phyloP scores from a whole-genome alignment of 1,140 invertebrate species.

The Adoxophyes honmai region DNA sequence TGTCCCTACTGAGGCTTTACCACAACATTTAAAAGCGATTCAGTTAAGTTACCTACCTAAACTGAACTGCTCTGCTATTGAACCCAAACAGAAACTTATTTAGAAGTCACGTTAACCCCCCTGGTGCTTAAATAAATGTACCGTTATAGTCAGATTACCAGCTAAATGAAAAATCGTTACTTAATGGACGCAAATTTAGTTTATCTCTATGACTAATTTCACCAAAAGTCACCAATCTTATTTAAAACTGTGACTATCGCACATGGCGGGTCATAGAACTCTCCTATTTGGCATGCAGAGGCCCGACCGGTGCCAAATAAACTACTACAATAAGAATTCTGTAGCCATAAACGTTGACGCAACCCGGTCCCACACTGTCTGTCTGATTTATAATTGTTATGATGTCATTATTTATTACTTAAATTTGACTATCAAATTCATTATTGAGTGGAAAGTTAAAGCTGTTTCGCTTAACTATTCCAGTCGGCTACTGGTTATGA shows the following conservation, averaged over 20 bases:
- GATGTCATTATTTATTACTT: conserved; percentile 33
- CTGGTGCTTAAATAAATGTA: too few species aligned
- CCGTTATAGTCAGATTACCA: too few species aligned
- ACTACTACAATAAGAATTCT: conserved; percentile 69
- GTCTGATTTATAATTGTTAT: conserved; percentile 39
- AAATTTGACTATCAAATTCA: conserved; percentile 11
- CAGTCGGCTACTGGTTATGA: conserved; percentile 11
- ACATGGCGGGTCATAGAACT: conserved; percentile 57
- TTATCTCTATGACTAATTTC: too few species aligned
- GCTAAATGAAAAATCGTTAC: too few species aligned
- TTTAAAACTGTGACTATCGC: background rate
- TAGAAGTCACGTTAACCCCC: too few species aligned
- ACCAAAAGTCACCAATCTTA: background rate
- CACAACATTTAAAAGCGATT: too few species aligned
- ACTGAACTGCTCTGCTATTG: too few species aligned
- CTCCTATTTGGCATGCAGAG: conserved; percentile 67
- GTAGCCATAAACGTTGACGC: conserved; percentile 37
- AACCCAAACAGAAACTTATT: too few species aligned
- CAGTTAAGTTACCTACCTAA: too few species aligned
- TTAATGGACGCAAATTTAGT: too few species aligned
- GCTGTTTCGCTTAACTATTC: conserved; percentile 11
- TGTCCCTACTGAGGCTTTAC: too few species aligned
- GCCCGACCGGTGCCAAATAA: conserved; percentile 65
- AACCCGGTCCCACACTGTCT: conserved; percentile 52
- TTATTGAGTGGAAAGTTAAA: conserved; percentile 15